phyloP scores from a whole-genome alignment of 2,888 invertebrate species.

The Idaea straminata region DNA sequence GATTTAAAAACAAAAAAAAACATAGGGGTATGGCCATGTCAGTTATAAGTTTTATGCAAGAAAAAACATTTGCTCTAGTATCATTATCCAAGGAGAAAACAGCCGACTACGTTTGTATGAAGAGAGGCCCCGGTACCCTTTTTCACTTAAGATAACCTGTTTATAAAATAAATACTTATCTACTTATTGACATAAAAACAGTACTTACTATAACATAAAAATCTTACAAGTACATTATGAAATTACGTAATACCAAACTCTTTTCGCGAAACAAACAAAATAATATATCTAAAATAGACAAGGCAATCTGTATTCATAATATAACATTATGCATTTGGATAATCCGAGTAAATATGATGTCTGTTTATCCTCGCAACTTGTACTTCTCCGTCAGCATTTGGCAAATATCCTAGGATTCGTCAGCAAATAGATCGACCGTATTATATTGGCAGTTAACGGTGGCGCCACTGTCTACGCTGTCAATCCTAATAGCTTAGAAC shows the following conservation, averaged over 20 bases:
- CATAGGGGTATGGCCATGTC: too few species aligned
- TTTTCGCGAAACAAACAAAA: constrained; percentile 1
- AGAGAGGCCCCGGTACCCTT: too few species aligned
- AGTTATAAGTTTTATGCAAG: too few species aligned
- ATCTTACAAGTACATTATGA: neutral
- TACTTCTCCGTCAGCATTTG: neutral
- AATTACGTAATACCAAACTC: neutral
- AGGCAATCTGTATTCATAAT: neutral
- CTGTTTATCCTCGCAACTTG: neutral
- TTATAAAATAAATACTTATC: neutral
- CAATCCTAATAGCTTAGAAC: neutral
- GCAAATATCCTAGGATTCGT: neutral
- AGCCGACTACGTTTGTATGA: too few species aligned
- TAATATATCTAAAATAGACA: neutral
- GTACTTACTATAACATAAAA: neutral
- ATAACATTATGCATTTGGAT: neutral
- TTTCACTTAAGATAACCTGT: neutral
- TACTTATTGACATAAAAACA: neutral
- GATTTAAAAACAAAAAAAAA: too few species aligned
- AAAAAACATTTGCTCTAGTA: too few species aligned
- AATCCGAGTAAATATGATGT: neutral
- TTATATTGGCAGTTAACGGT: neutral
- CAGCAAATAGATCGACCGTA: neutral
- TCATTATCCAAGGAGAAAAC: too few species aligned
- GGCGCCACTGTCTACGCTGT: neutral